These are phyloP conservation scores for Lycophotia porphyrea DNA, from an alignment of 2,888 invertebrate species.

Conservation along the genomic window DNA sequence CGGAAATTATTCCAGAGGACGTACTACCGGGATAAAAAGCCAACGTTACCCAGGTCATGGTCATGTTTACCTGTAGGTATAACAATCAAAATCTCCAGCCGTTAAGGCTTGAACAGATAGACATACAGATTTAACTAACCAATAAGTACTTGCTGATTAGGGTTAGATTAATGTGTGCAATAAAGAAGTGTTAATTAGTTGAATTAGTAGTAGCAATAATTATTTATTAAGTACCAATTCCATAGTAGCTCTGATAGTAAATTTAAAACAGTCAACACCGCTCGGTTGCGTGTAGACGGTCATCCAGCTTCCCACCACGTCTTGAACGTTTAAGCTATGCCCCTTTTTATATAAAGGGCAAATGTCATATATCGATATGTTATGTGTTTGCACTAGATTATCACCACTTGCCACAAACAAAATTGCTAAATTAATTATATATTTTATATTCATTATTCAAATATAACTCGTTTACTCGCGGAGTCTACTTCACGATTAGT, in stretches of 20 bases:
- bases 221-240: slow-evolving; percentile 64
- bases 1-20: not conserved
- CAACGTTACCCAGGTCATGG: not conserved
- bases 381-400: slow-evolving; percentile 35
- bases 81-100: not conserved
- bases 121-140: not conserved
- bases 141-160: not conserved
- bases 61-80: not conserved
- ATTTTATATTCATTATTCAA: slow-evolving; percentile 59
- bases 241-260: slow-evolving; percentile 70
- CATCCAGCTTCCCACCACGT: slow-evolving; percentile 73
- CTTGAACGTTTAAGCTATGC: slow-evolving; percentile 59
- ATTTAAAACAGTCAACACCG: slow-evolving; percentile 69
- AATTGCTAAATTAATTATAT: slow-evolving; percentile 44
- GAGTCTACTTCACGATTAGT: slow-evolving; percentile 20
- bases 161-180: slow-evolving; percentile 4
- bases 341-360: slow-evolving; percentile 65
- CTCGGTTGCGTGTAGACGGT: slow-evolving; percentile 72
- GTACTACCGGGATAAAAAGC: not conserved
- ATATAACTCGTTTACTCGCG: slow-evolving; percentile 54
- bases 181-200: slow-evolving; percentile 6
- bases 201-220: not conserved
- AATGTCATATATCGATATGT: slow-evolving; percentile 40
- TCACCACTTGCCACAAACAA: slow-evolving; percentile 39
- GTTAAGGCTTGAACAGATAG: not conserved